Evolutionary conservation across 2,888 invertebrate species (phyloP), one percentile per base, ranked within the genome.

Genomic region (Cosmia trapezina): DNA sequence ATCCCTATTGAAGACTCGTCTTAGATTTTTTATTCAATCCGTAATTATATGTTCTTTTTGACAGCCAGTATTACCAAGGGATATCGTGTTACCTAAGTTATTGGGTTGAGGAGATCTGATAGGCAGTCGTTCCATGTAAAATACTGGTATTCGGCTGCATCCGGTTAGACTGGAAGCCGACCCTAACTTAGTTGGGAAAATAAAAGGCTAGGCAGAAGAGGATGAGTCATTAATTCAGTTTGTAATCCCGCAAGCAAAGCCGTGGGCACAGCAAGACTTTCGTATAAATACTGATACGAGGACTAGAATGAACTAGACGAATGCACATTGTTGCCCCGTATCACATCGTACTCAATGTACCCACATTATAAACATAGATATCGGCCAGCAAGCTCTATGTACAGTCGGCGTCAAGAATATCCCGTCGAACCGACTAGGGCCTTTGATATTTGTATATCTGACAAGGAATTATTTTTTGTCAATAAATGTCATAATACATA

Each of bases 321-420:
- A 67, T 67, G 65, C 43, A 51, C 61, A 45, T 57, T 45, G 37
- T 57, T 45, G 37, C 61, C 14, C 22, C 68, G 12, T 54, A 63
- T 54, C 65, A 65, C 51, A 54, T 78, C 61, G 17, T 56, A 49
- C 49, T 47, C 22, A 60, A 70, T 56, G 70, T 56, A 65, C 60
- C 47, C 19, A 12, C 14, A 33, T 19, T 65, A 79, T 75, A 76
- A 79, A 80, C 76, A 79, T 47, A 51, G 43, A 64, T 76, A 80
- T 64, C 59, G 19, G n/a, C 7, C 28, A 49, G 33, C 43, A 57
- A 57, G 69, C 53, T 66, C 53, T 72, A 43, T 72, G 66, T 63
- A 63, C 78, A 59, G 11, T 43, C 12, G 33, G 14, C 7, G 19
- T 8, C 65, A 65, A 41, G 11, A 57, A 65, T 41, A 41, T 37